Conservation (phyloP, 2,888 invertebrate genomes). For the Alsophila aescularia region DNA sequence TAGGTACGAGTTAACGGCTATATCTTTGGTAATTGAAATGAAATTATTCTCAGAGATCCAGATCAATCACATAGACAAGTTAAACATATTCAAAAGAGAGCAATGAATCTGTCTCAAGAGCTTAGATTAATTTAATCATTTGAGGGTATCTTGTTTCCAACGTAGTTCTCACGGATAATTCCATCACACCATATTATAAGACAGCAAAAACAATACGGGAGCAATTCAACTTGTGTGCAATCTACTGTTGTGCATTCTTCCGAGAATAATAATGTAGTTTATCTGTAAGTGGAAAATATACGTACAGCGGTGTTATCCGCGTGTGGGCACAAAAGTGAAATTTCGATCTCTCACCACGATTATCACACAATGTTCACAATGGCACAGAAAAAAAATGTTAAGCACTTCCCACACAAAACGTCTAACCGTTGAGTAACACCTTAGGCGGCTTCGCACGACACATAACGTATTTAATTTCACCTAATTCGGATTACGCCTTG, state of each 20-base stretch:
- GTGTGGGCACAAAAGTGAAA: conserved; percentile 70
- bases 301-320: conserved; percentile 45
- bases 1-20: too few species aligned
- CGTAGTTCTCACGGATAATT: conserved; percentile 25
- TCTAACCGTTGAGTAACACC: conserved; percentile 59
- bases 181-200: conserved; percentile 24
- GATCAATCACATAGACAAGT: too few species aligned
- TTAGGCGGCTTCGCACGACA: conserved; percentile 52
- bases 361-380: conserved; percentile 59
- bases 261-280: conserved; percentile 27
- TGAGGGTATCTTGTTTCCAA: conserved; percentile 22
- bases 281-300: conserved; percentile 30
- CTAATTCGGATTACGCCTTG: conserved; percentile 61
- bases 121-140: conserved; percentile 20
- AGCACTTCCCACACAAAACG: conserved; percentile 66
- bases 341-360: conserved; percentile 69
- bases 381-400: conserved; percentile 58
- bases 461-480: conserved; percentile 60
- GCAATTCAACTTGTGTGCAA: conserved; percentile 22
- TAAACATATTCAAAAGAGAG: too few species aligned
- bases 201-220: conserved; percentile 24
- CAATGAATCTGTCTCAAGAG: conserved; percentile 20
- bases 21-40: too few species aligned
- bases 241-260: conserved; percentile 24
- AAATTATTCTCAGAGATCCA: too few species aligned